phyloP scores from a whole-genome alignment of 2,888 invertebrate genomes.

The Lycaena phlaeas region DNA sequence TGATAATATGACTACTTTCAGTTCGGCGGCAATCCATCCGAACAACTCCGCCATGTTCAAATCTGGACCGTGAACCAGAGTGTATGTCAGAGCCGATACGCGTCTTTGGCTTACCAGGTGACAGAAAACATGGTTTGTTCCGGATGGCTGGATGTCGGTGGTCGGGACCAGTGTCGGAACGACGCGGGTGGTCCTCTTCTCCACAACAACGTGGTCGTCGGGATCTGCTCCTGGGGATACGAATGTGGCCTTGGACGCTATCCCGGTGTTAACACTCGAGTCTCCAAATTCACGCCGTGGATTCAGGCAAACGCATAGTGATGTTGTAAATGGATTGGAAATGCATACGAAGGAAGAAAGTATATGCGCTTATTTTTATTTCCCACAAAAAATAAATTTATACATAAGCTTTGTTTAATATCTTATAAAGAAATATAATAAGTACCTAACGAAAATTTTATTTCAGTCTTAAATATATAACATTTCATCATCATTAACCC shows the following conservation, averaged over 20 bases:
- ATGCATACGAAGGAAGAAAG: no score
- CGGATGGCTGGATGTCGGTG: conserved; percentile 41
- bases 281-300: conserved; percentile 35
- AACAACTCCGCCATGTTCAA: conserved; percentile 31
- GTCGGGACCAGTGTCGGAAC: conserved; percentile 46
- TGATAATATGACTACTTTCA: no score
- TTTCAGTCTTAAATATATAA: no score
- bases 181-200: conserved; percentile 47
- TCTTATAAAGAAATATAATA: no score
- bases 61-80: conserved; percentile 31
- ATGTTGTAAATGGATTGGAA: conserved; percentile 1
- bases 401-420: no score
- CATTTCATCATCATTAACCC: no score
- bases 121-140: conserved; percentile 44
- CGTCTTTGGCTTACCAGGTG: conserved; percentile 19
- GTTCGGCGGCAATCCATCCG: conserved; percentile 17
- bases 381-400: no score
- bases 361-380: no score
- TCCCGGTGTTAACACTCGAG: conserved; percentile 35
- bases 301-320: conserved; percentile 31
- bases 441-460: no score
- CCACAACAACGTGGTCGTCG: conserved; percentile 31
- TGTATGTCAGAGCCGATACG: conserved; percentile 28
- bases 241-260: conserved; percentile 25
- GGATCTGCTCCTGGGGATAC: conserved; percentile 32